phyloP scores from a whole-genome alignment of 2,113 vertebrate species.

The Butastur rufipennis region DNA sequence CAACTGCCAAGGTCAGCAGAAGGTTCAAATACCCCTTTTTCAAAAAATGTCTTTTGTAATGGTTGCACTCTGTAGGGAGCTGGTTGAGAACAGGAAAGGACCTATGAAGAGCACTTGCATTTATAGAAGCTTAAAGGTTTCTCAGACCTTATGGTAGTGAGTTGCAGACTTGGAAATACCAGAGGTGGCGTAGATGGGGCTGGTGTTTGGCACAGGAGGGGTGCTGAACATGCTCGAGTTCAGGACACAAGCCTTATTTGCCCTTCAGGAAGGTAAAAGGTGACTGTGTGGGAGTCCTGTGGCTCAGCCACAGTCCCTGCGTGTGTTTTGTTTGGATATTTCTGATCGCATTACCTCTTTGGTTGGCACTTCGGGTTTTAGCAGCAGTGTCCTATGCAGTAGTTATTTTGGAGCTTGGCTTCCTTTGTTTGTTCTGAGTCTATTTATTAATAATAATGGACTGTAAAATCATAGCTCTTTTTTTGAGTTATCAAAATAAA shows the following conservation, averaged over 20 bases:
- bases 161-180: not conserved
- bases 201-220: not conserved
- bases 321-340: not conserved
- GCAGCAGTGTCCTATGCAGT: not conserved
- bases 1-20: not conserved
- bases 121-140: not conserved
- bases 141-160: not conserved
- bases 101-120: not conserved
- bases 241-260: not conserved
- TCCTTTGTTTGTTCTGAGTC: not conserved
- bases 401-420: conserved; percentile 9
- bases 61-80: not conserved
- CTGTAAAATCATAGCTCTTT: not conserved
- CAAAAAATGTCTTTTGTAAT: not conserved
- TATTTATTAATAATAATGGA: not conserved
- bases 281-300: not conserved
- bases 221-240: not conserved
- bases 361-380: not conserved
- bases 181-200: rapidly evolving
- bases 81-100: not conserved
- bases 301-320: not conserved
- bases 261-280: not conserved
- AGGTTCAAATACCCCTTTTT: not conserved
- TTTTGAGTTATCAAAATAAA: not conserved
- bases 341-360: not conserved